These are phyloP conservation scores for Maniola jurtina DNA, from an alignment of 1,140 invertebrate genomes.

Conservation along the genomic window DNA sequence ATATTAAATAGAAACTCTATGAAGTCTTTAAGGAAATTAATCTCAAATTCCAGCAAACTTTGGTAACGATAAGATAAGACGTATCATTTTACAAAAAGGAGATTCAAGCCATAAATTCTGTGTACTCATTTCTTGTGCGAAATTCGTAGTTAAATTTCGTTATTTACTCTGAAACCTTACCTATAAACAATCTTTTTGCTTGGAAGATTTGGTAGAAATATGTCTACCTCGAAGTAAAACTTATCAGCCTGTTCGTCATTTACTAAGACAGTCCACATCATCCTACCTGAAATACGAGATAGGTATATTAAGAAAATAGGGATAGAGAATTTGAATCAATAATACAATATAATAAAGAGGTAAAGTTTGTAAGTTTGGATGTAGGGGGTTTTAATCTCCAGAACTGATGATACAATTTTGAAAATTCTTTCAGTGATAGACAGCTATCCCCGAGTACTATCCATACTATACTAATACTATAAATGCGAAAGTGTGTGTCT, in stretches of 20 bases:
- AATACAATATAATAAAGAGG: not conserved
- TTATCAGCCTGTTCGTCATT: constrained; percentile 68
- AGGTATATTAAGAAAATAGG: too few species aligned
- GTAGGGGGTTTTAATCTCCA: too few species aligned
- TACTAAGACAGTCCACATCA: constrained; percentile 78
- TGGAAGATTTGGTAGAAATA: constrained; percentile 66
- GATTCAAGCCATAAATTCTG: constrained; percentile 41
- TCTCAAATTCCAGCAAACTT: constrained; percentile 46
- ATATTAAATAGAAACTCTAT: constrained; percentile 25
- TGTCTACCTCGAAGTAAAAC: constrained; percentile 75
- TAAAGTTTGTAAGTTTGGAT: too few species aligned
- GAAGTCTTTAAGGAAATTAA: constrained; percentile 45
- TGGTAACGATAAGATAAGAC: constrained; percentile 38
- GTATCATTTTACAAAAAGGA: constrained; percentile 49
- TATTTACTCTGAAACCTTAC: constrained; percentile 32
- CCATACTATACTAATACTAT: too few species aligned
- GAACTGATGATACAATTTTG: too few species aligned
- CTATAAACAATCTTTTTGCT: constrained; percentile 75
- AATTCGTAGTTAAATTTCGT: constrained; percentile 9
- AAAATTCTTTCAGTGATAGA: too few species aligned
- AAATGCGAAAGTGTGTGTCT: too few species aligned
- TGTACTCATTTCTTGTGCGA: constrained; percentile 21
- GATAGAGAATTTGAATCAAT: not conserved
- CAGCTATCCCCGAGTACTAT: too few species aligned
- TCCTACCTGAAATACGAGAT: constrained; percentile 59